Percentiles rank a stretch among this genome's conserved stretches.
Evolutionary conservation across 2,888 invertebrate genomes (phyloP).

Genomic region (Tridacna gigas): DNA sequence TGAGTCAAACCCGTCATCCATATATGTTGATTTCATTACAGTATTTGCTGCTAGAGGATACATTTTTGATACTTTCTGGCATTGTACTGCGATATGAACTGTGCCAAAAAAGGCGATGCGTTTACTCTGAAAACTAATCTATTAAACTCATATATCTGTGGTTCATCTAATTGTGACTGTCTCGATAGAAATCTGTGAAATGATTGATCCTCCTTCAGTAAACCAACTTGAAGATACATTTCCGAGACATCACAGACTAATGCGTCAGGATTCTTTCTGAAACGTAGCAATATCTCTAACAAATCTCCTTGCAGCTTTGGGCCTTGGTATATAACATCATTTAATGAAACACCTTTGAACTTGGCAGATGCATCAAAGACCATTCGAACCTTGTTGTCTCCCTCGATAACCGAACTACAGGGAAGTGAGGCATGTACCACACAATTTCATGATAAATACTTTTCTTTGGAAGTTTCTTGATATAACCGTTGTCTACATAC

Average conservation of each 20-base stretch:
- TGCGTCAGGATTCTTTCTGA: neutral
- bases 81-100: constrained; percentile 23
- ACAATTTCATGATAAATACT: neutral
- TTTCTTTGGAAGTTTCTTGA: neutral
- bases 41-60: constrained; percentile 42
- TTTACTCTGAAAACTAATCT: constrained; percentile 44
- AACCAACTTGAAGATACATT: neutral
- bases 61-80: constrained; percentile 24
- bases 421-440: constrained; percentile 2
- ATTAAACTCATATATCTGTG: constrained; percentile 14
- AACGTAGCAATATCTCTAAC: constrained; percentile 23
- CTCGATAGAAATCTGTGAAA: neutral
- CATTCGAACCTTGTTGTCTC: too few species aligned
- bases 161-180: neutral
- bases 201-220: neutral
- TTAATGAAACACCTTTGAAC: too few species aligned
- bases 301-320: too few species aligned
- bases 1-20: neutral
- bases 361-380: too few species aligned
- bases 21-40: neutral
- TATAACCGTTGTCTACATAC: constrained; percentile 3
- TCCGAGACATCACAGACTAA: neutral
- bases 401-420: too few species aligned
- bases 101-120: constrained; percentile 35
- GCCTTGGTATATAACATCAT: too few species aligned